Base-by-base conservation (phyloP, 2,888 invertebrate species). In the Epinotia nisella region DNA sequence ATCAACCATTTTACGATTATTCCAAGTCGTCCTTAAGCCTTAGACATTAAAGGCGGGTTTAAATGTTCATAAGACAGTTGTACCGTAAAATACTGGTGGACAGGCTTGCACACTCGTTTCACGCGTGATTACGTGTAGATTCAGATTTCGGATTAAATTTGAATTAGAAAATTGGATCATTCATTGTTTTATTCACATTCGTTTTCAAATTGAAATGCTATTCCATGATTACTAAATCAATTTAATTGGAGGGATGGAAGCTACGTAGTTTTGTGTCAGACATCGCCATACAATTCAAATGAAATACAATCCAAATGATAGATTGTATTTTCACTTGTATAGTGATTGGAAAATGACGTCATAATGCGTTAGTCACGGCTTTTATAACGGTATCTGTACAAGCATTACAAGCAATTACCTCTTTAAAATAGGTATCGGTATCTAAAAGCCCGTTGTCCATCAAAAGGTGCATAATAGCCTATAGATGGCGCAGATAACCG, bases 391-490 rank as follows among this genome's bases (percentile, higher is more conserved):
- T 65, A 29, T 3, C 35, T 19, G 29, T 56, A 51, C 41, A 64
- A 51, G 73, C 64, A 58, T 41, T 69, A 53, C 19, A 62, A 68
- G 56, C 64, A 73, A 73, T 73, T 73, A 64, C 53, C 51, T 29
- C 69, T 61, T 68, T 68, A 61, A 68, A 68, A 58, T 74, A 76
- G 75, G 76, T 78, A 75, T 76, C 67, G 68, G 79, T 89, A 89
- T 90, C 88, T 87, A 81, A 85, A 85, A 86, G 89, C 88, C 88
- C 88, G 87, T 87, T 88, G 81, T 79, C 80, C 80, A 88, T 87
- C 87, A 91, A 91, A 90, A 88, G 87, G 88, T 86, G 87, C 88
- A 89, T 92, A 92, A 93, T 92, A 89, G 90, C 85, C 87, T 87
- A 81, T 88, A 90, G 92, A 93, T 93, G 88, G 83, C 82, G 80